Conservation (phyloP, 2,888 invertebrate species). For the Dioctria rufipes region DNA sequence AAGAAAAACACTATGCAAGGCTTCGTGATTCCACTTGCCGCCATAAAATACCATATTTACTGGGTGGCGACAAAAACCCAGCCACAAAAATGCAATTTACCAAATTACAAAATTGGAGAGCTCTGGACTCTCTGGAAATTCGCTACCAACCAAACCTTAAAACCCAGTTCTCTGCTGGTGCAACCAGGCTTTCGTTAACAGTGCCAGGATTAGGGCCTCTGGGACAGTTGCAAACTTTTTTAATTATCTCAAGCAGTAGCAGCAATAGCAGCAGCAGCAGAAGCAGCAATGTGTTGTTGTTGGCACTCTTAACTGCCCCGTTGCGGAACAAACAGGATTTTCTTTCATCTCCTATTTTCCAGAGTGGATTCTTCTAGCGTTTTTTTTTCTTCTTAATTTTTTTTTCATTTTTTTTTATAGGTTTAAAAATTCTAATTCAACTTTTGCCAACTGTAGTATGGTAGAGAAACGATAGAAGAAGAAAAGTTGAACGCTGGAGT, state of each 20-base stretch:
- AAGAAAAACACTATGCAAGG: too few relatives aligned
- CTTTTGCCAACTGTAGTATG: too few relatives aligned
- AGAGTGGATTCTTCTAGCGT: conserved; percentile 7
- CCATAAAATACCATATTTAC: conserved; percentile 31
- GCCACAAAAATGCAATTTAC: conserved; percentile 29
- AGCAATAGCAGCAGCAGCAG: too few relatives aligned
- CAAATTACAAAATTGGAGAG: conserved; percentile 16
- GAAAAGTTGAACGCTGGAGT: not conserved
- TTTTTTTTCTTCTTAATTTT: not conserved
- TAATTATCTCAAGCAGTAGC: conserved; percentile 13
- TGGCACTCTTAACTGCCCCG: not conserved
- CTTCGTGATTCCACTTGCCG: not conserved
- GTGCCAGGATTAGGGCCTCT: conserved; percentile 10
- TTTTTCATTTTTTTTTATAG: not conserved
- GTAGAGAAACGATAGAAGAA: not conserved
- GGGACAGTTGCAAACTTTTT: conserved; percentile 17
- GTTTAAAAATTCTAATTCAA: conserved; percentile 6
- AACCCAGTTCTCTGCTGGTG: not conserved
- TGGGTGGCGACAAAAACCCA: conserved; percentile 7
- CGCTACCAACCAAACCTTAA: too few relatives aligned
- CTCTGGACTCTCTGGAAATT: not conserved
- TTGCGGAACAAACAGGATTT: conserved; percentile 3
- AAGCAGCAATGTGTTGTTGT: too few relatives aligned
- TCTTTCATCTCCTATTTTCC: conserved; percentile 11
- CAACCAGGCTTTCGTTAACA: not conserved